phyloP scores from a whole-genome alignment of 1,140 invertebrate species.

The Brachionus plicatilis region DNA sequence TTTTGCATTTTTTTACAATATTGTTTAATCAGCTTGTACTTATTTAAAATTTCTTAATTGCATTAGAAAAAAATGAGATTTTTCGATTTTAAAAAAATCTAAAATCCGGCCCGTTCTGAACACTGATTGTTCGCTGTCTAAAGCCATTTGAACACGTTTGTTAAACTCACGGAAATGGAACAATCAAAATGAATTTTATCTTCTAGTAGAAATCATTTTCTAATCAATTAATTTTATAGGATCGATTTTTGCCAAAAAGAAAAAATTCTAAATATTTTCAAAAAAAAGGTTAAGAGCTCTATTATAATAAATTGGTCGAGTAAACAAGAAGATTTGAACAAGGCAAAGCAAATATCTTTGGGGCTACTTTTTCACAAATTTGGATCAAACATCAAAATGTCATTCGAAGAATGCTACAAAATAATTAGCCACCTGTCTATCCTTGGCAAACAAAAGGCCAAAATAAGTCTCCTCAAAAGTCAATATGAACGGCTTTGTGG shows the following conservation, averaged over 20 bases:
- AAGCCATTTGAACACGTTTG: background rate
- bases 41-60: background rate
- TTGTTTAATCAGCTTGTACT: background rate
- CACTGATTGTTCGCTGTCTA: background rate
- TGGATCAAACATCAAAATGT: background rate
- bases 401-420: background rate
- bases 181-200: background rate
- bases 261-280: background rate
- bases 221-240: background rate
- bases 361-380: background rate
- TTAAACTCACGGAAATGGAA: background rate
- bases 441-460: background rate
- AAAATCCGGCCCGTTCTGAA: background rate
- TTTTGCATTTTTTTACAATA: background rate
- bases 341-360: background rate
- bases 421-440: background rate
- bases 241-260: background rate
- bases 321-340: background rate
- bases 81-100: background rate
- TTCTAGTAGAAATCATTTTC: background rate
- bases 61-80: background rate
- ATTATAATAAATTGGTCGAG: background rate
- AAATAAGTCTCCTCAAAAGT: background rate
- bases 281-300: background rate
- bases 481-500: background rate